Evolutionary conservation across 2,888 invertebrate species (phyloP), one percentile per base, ranked within the genome.

Genomic region (Pyralis farinalis): DNA sequence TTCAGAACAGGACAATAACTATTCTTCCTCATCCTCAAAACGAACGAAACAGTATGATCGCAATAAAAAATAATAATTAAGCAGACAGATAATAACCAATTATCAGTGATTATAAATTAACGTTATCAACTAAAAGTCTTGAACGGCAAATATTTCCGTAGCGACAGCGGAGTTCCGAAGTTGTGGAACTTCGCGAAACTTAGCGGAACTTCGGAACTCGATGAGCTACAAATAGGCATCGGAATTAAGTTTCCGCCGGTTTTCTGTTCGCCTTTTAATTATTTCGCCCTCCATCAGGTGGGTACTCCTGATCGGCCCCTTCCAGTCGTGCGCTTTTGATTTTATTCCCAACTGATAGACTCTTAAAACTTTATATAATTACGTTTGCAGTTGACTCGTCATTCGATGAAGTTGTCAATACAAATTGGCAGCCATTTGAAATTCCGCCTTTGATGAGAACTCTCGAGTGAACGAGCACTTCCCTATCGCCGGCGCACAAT

Each of bases 251-350:
- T 82, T 68, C 71, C 63, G 67, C 63, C 74, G 74, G 75, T 80
- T 76, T 79, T 72, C 81, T 68, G 79, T 76, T 64, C 71, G 82
- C 82, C 86, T 87, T 88, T 87, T 88, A 88, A 88, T 88, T 87
- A 88, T 87, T 83, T 75, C 75, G 69, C 53, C 55, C 58, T 75
- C 72, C 67, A 69, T 65, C 75, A 79, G 81, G 79, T 82, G 70
- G 68, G 63, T 16, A 16, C 16, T 55, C 64, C 63, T 60, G 70
- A 75, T 72, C 63, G 59, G 60, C 50, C 71, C 66, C 64, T 38
- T 38, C 12, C 36, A 36, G 36, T 53, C 38, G 53, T 55, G 58
- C 45, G 42, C 67, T 66, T 66, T 65, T 71, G 71, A 71, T 71
- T 70, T 67, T 57, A 47, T 51, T 58, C 55, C 46, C 46, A 63